Conservation (phyloP, 2,888 invertebrate species). For the Cybosia mesomella region DNA sequence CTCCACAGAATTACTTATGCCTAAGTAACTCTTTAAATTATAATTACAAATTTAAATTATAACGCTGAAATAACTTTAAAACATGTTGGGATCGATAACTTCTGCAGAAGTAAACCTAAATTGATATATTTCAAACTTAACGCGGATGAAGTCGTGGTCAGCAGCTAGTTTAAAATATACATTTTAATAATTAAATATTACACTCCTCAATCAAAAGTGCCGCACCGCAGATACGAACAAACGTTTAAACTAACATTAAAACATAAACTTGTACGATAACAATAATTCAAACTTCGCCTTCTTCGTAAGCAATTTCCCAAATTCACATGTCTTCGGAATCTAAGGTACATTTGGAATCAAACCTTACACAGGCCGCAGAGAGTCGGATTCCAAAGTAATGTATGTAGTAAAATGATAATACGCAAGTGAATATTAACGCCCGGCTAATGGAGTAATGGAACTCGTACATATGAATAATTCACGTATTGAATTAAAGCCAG, state of each 20-base stretch:
- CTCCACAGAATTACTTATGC: no score
- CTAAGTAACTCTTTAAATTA: no score
- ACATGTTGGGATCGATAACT: no score
- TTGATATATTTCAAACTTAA: no score
- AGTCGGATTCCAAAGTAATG: conserved; percentile 28
- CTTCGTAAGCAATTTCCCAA: conserved; percentile 57
- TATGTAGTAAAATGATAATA: conserved; percentile 47
- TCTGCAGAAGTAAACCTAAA: no score
- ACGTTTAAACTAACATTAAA: conserved; percentile 54
- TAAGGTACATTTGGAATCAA: conserved; percentile 17
- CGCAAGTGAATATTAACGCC: conserved; percentile 63
- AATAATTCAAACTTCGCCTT: conserved; percentile 60
- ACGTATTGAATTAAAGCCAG: conserved; percentile 62
- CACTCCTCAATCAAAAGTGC: conserved; percentile 37
- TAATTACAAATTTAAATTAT: no score
- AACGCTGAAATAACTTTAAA: no score
- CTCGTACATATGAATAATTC: conserved; percentile 66
- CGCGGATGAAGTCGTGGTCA: neutral
- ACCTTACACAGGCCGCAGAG: conserved; percentile 21
- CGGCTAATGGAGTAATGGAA: conserved; percentile 64
- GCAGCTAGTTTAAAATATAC: neutral
- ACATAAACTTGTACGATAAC: conserved; percentile 56
- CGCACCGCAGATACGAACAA: conserved; percentile 36
- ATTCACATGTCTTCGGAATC: conserved; percentile 55
- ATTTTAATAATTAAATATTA: conserved; percentile 5